Conservation (phyloP, 2,888 invertebrate species). For the Apamea sordens region DNA sequence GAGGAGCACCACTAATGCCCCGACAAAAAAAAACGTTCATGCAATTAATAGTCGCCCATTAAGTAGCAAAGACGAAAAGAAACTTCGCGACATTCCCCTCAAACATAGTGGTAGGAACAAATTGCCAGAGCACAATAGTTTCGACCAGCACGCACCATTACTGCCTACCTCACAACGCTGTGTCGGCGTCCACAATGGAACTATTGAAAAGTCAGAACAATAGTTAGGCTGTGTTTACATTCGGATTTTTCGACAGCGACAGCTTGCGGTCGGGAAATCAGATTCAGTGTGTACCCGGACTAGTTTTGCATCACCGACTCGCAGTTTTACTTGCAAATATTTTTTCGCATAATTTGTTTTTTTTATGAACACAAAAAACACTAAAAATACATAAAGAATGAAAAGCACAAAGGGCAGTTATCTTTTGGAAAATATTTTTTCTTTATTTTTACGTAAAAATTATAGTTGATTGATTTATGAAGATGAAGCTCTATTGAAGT, state of each 20-base stretch:
- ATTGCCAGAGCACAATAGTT: slow-evolving; percentile 73
- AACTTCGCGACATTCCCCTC: slow-evolving; percentile 57
- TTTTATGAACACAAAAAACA: neutral
- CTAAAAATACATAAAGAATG: neutral
- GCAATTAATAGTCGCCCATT: slow-evolving; percentile 49
- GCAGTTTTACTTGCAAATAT: too few relatives aligned
- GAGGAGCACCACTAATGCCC: neutral
- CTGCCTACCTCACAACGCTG: slow-evolving; percentile 65
- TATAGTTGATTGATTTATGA: neutral
- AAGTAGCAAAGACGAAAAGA: slow-evolving; percentile 48
- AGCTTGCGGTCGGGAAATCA: slow-evolving; percentile 71
- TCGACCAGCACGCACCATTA: slow-evolving; percentile 73
- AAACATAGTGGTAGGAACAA: slow-evolving; percentile 62
- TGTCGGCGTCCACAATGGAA: slow-evolving; percentile 68
- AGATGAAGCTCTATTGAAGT: neutral
- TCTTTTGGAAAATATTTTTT: neutral
- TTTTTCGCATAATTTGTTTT: neutral
- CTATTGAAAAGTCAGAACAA: slow-evolving; percentile 83
- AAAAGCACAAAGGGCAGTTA: too few relatives aligned
- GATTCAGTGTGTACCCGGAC: slow-evolving; percentile 11
- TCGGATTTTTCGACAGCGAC: slow-evolving; percentile 71
- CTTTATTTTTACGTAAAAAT: neutral
- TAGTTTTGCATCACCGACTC: neutral
- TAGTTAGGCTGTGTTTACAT: slow-evolving; percentile 81
- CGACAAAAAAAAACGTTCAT: neutral